Base-by-base conservation (phyloP, 2,113 vertebrate genomes). In the Ctenomys sociabilis region DNA sequence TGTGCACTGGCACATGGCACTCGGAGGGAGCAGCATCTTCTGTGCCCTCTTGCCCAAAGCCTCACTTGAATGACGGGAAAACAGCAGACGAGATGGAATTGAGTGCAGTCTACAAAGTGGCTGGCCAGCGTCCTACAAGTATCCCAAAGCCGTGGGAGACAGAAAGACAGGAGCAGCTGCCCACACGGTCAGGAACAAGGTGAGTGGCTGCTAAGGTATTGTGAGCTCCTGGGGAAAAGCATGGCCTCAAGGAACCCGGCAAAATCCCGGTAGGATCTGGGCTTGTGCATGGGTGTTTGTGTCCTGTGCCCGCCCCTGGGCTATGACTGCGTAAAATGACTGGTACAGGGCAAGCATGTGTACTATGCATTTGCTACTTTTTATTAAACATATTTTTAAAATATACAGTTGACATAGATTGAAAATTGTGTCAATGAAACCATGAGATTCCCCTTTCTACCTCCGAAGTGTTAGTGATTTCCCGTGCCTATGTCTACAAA, bases 301-400 rank as follows among this genome's bases (percentile, higher is more conserved):
- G 70, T 93, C n/a, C 43, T 85, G n/a, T 57, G 45, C 63, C 68
- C 52, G 35, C 63, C 63, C 72, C 14, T 54, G 49, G 77, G 21
- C 17, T 43, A 26, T 49, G 45, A 35, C 86, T 57, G 75, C 77
- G 5, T 61, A 68, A 94, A 59, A 54, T 93, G 81, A 52, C 19
- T 32, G 49, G 35, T 81, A 52, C 49, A 59, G 4, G 19, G 26
- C 37, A 75, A 90, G 52, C 80, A 28, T 32, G 30, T 63, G 5
- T 37, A 61, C 5, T 77, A 1, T 40, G 35, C 70, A 49, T 94
- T 87, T 81, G 40, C 19, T 75, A 83, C 16, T 82, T 94, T 52
- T 54, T 45, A 22, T 80, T 90, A 89, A 93, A 73, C 30, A 61
- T 90, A 89, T 57, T 73, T 73, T 64, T 12, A 86, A 64, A 87